phyloP scores from a whole-genome alignment of 2,888 invertebrate genomes.

The Synergus umbraculus region DNA sequence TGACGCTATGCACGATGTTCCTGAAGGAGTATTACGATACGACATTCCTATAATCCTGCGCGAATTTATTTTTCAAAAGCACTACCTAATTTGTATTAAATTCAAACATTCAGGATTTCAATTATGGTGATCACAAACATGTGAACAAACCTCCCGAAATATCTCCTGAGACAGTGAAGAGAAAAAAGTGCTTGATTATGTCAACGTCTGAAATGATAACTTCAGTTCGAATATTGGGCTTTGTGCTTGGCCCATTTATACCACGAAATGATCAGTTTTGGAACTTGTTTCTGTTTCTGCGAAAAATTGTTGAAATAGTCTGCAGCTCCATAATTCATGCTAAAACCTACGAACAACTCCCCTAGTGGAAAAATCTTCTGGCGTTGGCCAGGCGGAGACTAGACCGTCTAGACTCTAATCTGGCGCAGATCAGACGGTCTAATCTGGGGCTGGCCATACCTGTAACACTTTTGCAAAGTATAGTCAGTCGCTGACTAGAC shows the following conservation, averaged over 20 bases:
- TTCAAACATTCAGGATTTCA: constrained; percentile 50
- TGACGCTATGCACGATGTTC: constrained; percentile 54
- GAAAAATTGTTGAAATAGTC: constrained; percentile 48
- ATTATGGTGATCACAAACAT: constrained; percentile 53
- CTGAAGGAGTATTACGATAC: constrained; percentile 55
- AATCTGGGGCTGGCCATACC: too few relatives aligned
- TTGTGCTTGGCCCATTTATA: constrained; percentile 55
- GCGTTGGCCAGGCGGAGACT: too few relatives aligned
- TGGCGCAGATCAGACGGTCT: too few relatives aligned
- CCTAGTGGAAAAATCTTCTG: too few relatives aligned
- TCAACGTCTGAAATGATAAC: constrained; percentile 58
- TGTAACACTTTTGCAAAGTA: too few relatives aligned
- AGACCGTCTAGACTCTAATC: too few relatives aligned
- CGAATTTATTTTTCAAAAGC: constrained; percentile 38
- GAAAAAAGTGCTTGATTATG: constrained; percentile 49
- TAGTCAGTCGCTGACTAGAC: too few relatives aligned
- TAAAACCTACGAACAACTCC: background rate
- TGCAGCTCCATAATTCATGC: constrained; percentile 40
- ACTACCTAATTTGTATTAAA: constrained; percentile 48
- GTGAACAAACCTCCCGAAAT: constrained; percentile 53
- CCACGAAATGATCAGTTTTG: constrained; percentile 50
- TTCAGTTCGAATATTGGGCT: constrained; percentile 48
- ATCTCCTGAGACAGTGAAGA: constrained; percentile 42
- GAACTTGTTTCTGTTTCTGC: constrained; percentile 46
- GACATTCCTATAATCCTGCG: constrained; percentile 54